These are phyloP conservation scores for Haemorhous mexicanus DNA, from an alignment of 2,113 vertebrate genomes.

Conservation along the genomic window DNA sequence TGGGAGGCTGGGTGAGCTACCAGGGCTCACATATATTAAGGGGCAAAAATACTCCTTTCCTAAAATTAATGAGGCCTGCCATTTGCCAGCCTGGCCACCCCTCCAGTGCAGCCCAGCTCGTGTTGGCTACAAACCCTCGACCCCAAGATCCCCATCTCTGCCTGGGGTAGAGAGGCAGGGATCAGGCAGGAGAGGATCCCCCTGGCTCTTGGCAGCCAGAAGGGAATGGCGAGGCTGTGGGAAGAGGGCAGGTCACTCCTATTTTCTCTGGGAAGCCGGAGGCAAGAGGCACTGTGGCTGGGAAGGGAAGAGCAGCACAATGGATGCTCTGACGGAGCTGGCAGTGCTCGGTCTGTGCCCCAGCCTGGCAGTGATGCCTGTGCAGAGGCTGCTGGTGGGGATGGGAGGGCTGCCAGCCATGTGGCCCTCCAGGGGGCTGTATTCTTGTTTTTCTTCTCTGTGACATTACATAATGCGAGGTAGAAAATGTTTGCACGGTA, in stretches of 20 bases:
- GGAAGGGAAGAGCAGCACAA: not conserved
- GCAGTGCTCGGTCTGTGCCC: not conserved
- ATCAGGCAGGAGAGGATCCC: not conserved
- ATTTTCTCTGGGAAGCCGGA: not conserved
- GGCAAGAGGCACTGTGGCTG: not conserved
- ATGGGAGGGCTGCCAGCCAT: not conserved
- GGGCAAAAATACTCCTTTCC: not conserved
- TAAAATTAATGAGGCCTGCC: not conserved
- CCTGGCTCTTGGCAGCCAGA: not conserved
- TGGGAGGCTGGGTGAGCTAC: not conserved
- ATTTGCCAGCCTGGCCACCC: rapidly evolving
- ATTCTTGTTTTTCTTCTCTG: slow-evolving; percentile 64
- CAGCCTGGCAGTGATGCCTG: not conserved
- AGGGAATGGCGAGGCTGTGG: rapidly evolving
- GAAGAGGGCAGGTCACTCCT: not conserved
- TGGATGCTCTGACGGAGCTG: rapidly evolving
- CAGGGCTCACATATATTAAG: rapidly evolving
- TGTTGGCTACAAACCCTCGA: rapidly evolving
- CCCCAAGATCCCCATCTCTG: rapidly evolving
- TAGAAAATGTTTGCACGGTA: slow-evolving; percentile 63
- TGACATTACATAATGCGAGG: slow-evolving; percentile 67
- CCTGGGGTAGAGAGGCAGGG: rapidly evolving
- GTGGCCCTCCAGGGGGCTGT: not conserved
- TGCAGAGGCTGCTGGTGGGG: not conserved
- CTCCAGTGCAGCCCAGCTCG: not conserved